Base-by-base conservation (phyloP, 1,140 invertebrate genomes). In the Wasmannia auropunctata region DNA sequence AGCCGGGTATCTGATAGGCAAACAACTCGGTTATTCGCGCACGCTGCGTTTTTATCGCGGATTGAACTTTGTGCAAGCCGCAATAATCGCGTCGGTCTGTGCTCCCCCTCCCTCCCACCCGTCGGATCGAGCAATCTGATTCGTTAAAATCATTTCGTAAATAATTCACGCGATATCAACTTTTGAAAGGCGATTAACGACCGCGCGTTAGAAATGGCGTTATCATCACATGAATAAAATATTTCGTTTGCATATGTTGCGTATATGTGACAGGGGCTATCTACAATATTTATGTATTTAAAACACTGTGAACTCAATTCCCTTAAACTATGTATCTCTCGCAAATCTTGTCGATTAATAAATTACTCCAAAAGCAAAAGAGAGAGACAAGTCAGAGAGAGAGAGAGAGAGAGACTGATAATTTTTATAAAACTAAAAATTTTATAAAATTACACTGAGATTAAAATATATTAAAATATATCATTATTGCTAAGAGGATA, bases 11-110 rank as follows among this genome's bases (percentile, higher is more conserved):
- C 67, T 46, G 67, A 83, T 83, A 72, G 72, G 58, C 54, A 65
- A 67, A 84, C 70, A 51, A 85, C 87, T 88, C 77, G 79, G 75
- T 88, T 88, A 83, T 83, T 74, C 69, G 51, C 63, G 28, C 43
- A n/a, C 70, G 40, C n/a, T 10, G 51, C 62, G 25, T 87, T 88
- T 87, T 88, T 88, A 85, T 28, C 67, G n/a, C 19, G 43, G n/a
- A 87, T 43, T 81, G 63, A 70, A 81, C 65, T 70, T 70, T 72
- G 62, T 43, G 31, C 28, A 80, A 80, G 11, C 62, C 62, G 49
- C 67, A 83, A 83, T 83, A 83, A 83, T 83, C 51, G 25, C 37
- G 51, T 25, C 19, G 37, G 19, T 51, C 60, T 60, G 65, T 58
- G n/a, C n/a, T 34, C 14, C 25, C 8, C 6, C 19, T 1, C 25